These are phyloP conservation scores for Aphaenogaster ashmeadi DNA, from an alignment of 1,140 invertebrate species.

Conservation along the genomic window DNA sequence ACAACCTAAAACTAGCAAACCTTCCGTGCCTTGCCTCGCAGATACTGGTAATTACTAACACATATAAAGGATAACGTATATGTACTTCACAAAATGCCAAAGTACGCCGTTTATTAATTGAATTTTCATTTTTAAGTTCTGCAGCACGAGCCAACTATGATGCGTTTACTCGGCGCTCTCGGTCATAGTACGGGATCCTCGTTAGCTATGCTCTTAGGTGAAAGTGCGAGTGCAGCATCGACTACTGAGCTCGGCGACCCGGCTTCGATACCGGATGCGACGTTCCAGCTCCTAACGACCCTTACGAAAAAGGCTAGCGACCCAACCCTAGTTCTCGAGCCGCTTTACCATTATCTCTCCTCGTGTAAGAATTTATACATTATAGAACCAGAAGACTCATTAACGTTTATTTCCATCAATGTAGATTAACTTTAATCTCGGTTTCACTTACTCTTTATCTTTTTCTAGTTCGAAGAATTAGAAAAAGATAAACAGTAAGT, in stretches of 20 bases:
- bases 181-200: constrained; percentile 91
- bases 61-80: background rate
- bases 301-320: constrained; percentile 91
- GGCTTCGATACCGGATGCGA: constrained; percentile 93
- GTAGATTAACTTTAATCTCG: too few relatives aligned
- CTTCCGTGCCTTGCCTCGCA: constrained; percentile 90
- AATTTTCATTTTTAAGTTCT: constrained; percentile 87
- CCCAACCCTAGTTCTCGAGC: constrained; percentile 91
- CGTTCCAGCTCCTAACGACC: constrained; percentile 93
- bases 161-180: constrained; percentile 92
- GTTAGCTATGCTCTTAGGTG: constrained; percentile 88
- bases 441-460: too few relatives aligned
- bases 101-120: constrained; percentile 17
- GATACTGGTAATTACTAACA: constrained; percentile 87
- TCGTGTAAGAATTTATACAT: constrained; percentile 87
- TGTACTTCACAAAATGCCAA: background rate
- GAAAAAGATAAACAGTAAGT: too few relatives aligned
- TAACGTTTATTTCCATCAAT: background rate
- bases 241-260: constrained; percentile 88
- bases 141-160: constrained; percentile 93
- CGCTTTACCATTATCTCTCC: constrained; percentile 92
- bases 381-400: background rate
- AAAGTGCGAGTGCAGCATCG: constrained; percentile 77
- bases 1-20: constrained; percentile 79
- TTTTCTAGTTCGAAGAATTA: too few relatives aligned